Evolutionary conservation across 2,888 invertebrate genomes (phyloP).

Genomic region (Limnephilus auricula): DNA sequence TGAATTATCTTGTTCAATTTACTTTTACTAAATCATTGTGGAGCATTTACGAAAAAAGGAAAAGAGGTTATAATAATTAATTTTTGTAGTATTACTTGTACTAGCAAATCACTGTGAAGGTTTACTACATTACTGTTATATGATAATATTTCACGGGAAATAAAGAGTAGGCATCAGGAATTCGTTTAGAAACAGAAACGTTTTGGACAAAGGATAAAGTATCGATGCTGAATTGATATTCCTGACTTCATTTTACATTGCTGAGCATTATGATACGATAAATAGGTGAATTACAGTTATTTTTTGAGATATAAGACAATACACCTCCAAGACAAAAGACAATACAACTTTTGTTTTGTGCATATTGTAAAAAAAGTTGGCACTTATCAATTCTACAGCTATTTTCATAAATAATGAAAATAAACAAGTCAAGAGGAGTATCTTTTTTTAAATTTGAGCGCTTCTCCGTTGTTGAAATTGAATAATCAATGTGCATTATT

Average conservation of each 20-base stretch:
- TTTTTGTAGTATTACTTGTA: neutral
- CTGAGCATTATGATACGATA: neutral
- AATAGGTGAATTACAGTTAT: neutral
- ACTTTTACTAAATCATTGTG: neutral
- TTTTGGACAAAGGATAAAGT: neutral
- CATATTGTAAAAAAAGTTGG: neutral
- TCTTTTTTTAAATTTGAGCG: neutral
- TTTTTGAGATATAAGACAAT: neutral
- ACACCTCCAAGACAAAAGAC: neutral
- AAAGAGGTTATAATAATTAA: neutral
- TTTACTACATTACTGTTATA: neutral
- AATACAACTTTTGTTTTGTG: neutral
- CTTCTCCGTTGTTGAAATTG: neutral
- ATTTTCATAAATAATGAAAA: neutral
- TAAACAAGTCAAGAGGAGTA: neutral
- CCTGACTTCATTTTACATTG: neutral
- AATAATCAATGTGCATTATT: neutral
- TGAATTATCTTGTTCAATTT: neutral
- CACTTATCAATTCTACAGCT: neutral
- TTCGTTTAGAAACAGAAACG: neutral
- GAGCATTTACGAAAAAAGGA: neutral
- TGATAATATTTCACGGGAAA: neutral
- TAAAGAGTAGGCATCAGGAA: neutral
- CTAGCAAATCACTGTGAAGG: neutral
- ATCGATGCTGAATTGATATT: neutral